Evolutionary conservation across 2,113 vertebrate genomes (phyloP), one percentile per base, ranked within the genome.

Genomic region (Beaufortia kweichowensis): DNA sequence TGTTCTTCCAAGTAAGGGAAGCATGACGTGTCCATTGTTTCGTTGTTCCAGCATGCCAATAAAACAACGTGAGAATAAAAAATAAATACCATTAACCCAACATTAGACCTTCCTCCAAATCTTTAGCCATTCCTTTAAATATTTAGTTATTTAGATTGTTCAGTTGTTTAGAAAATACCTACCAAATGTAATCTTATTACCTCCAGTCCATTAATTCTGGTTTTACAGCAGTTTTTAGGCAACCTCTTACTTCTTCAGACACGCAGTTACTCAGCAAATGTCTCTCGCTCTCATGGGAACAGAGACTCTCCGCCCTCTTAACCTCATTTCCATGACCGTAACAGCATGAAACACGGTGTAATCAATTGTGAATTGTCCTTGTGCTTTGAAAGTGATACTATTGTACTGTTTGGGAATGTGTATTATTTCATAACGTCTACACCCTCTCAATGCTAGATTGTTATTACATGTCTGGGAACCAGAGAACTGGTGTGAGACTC

Each of bases 381-480:
- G 19, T 28, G 63, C 43, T 78, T 75, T 69, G 68, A 64, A 76
- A 68, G 24, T 48, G 70, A 65, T 46, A 35, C 63, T 12, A 1
- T 66, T 79, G 46, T 84, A 77, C 76, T 79, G 76, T 69, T 76
- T 81, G 79, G 23, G 43, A 65, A 56, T 82, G 69, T 53, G 69
- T 50, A 50, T 39, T n/a, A 61, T 56, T 74, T 50, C 60, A 70
- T 75, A 64, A 43, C 15, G 76, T 74, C 55, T 77, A 75, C 77
- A 80, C 79, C 60, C 72, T 84, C 73, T 84, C 50, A 86, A 88
- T 76, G 46, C 75, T 80, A 84, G 82, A 46, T 4, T 77, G 55
- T 84, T 72, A 31, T 85, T 79, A 82, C 75, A 69, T 82, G 65
- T 43, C 67, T 80, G 75, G 12, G 61, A 80, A 62, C 21, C 35